Evolutionary conservation across 1,140 invertebrate genomes (phyloP), one percentile per base, ranked within the genome.

Genomic region (Drosophila murphyi): DNA sequence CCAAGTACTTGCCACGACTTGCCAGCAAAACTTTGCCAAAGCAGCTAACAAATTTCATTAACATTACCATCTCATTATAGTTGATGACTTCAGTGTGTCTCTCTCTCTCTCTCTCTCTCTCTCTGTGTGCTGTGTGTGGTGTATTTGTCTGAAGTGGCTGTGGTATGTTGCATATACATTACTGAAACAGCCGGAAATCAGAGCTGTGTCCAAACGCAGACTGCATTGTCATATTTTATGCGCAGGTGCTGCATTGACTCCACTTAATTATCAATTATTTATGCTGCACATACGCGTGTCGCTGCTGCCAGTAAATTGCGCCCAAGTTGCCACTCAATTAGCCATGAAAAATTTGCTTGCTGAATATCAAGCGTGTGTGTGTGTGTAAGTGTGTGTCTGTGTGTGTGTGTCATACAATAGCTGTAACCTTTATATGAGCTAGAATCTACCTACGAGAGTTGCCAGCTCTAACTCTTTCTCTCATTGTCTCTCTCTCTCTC

Each of bases 271-370:
- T 88, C 83, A 88, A 87, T 87, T 89, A 87, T 87, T 89, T 87
- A 87, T 87, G 83, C 4, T 43, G 10, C 39, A n/a, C 39, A 41
- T 41, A 41, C 10, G 10, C 68, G 81, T 61, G 20, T 67, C 45
- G 50, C 59, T 45, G 60, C 76, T 72, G 41, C 50, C 45, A 62
- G 74, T 70, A 77, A 77, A 87, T 83, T 78, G 85, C 76, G 71
- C 83, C 83, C 83, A 83, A 78, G 83, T 83, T 88, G 83, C 76
- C 83, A 87, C 83, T 87, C 80, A 88, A 87, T 87, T 87, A 87
- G 83, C 80, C 67, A 61, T 82, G 85, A 87, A 87, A 87, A 88
- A 87, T 87, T 70, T 83, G 76, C 76, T 41, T 67, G 63, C 67
- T 72, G 71, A 73, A 78, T 86, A 65, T 32, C 2, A 10, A 32